Evolutionary conservation across 2,113 vertebrate genomes (phyloP), one percentile per base, ranked within the genome.

Genomic region (Archocentrus centrarchus): DNA sequence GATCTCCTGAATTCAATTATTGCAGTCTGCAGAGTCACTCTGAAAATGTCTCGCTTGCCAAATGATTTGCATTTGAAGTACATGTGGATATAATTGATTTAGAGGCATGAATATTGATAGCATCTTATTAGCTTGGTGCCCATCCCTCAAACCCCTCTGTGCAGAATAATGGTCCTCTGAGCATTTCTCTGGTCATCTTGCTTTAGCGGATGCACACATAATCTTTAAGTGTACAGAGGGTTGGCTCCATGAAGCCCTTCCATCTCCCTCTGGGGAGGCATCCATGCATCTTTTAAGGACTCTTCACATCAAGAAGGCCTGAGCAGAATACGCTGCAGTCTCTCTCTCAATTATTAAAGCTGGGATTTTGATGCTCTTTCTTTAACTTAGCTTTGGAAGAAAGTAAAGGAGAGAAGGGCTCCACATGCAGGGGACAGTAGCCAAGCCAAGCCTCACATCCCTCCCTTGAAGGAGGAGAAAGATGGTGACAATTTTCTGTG

Each of bases 271-370:
- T 91, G 87, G 94, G 94, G 93, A 93, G 80, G 89, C 86, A 91
- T 92, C 91, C 94, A 94, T 95, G 89, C 93, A 95, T 96, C 95
- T 96, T 95, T 95, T 94, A 96, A 94, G 92, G 91, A 92, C 84
- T 92, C 91, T 81, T 85, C 88, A 82, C 91, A 89, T 94, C 92
- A 91, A 88, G 88, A 70, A 79, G 87, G 86, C 89, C 86, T 58
- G 59, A 80, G 88, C 59, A 85, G 86, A 89, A 89, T 90, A 90
- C 88, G 92, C 94, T 94, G 88, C 94, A 95, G 92, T 91, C 93
- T 86, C 86, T 83, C 63, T 35, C 91, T 95, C 93, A 95, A 95
- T 95, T 96, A 95, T 95, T 95, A 89, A 96, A 94, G 88, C 92
- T 60, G 57, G 81, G 85, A 84, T 89, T 94, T 86, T 90, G 86